Conservation (phyloP, 2,113 vertebrate genomes). For the Bos javanicus region DNA sequence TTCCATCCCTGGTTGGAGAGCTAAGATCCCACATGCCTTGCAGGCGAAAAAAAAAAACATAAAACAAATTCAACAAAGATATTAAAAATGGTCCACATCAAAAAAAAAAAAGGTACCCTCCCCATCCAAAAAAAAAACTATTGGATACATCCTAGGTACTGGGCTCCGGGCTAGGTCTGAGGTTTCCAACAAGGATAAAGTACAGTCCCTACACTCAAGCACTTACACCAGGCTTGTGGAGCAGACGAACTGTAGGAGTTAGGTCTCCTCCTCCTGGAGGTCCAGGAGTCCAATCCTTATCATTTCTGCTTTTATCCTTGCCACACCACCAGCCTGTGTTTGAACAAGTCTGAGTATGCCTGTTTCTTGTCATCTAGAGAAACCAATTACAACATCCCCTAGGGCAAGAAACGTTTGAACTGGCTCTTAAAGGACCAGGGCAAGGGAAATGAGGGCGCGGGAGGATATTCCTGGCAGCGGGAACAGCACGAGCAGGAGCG, state of each 20-base stretch:
- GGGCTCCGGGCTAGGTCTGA: neutral
- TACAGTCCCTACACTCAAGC: neutral
- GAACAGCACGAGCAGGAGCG: neutral
- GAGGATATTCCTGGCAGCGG: constrained; percentile 27
- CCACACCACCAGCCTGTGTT: neutral
- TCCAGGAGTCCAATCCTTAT: neutral
- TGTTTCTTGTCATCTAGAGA: neutral
- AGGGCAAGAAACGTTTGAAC: neutral
- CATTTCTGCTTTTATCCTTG: neutral
- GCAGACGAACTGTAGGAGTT: neutral
- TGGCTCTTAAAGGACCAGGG: neutral
- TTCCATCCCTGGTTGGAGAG: neutral
- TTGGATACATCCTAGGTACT: neutral
- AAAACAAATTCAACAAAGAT: neutral
- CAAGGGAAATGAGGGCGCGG: neutral
- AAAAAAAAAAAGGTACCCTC: neutral
- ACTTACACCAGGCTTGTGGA: neutral
- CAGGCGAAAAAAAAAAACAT: neutral
- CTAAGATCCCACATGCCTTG: neutral
- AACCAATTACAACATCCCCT: neutral
- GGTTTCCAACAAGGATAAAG: neutral
- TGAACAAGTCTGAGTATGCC: neutral
- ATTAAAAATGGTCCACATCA: neutral
- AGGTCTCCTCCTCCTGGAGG: neutral
- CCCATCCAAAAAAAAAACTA: neutral